Percentiles rank a stretch among this genome's conserved stretches.
These are phyloP conservation scores for Eclectus roratus DNA, from an alignment of 2,113 vertebrate genomes.

Conservation along the genomic window DNA sequence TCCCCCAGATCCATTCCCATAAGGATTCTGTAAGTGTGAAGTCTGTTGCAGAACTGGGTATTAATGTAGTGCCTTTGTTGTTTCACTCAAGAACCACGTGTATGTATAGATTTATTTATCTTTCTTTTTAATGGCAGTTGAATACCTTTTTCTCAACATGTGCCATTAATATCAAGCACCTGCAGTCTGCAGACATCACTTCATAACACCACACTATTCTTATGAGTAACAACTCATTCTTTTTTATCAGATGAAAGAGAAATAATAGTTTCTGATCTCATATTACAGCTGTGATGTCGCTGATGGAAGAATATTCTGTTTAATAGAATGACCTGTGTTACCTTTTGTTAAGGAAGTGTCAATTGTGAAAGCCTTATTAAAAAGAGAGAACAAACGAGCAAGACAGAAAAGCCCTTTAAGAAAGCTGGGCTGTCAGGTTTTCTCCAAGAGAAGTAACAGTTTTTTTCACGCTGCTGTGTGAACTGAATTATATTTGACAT, in stretches of 20 bases:
- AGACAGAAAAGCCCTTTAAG: constrained; percentile 50
- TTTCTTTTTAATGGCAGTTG: background rate
- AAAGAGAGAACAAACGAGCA: constrained; percentile 3
- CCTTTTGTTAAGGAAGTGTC: constrained; percentile 38
- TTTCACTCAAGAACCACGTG: background rate
- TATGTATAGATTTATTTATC: background rate
- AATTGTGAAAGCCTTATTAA: constrained; percentile 46
- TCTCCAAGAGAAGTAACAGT: constrained; percentile 34
- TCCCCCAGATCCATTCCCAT: background rate
- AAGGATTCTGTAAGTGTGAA: background rate
- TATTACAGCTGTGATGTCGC: background rate
- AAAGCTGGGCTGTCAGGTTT: constrained; percentile 59
- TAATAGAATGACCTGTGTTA: constrained; percentile 39
- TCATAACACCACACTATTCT: background rate
- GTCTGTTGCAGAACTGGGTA: background rate
- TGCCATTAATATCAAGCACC: background rate
- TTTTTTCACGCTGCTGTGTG: constrained; percentile 20
- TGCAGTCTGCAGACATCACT: background rate
- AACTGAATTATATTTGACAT: constrained; percentile 63
- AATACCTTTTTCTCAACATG: background rate
- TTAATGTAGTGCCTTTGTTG: background rate
- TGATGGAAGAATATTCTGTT: constrained; percentile 24
- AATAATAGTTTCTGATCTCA: constrained; percentile 29
- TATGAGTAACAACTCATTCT: background rate
- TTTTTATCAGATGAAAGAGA: background rate